Conservation (phyloP, 2,888 invertebrate genomes). For the Ectropis crepuscularia region DNA sequence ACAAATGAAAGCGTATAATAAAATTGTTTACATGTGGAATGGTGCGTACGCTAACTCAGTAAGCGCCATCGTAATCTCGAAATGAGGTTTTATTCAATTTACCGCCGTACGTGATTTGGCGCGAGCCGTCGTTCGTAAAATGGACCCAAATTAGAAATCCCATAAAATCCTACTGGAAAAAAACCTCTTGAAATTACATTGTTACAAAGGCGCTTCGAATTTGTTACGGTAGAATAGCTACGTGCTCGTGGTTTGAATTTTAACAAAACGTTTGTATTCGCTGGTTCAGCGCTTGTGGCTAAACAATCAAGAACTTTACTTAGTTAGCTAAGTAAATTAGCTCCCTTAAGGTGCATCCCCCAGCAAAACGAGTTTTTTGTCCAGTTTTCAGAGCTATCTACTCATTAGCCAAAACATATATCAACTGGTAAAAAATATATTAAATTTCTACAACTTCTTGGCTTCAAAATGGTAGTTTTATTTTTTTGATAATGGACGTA, state of each 20-base stretch:
- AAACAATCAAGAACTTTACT: conserved; percentile 10
- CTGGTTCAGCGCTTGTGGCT: background rate
- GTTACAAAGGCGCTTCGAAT: conserved; percentile 22
- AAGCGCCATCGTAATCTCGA: conserved; percentile 63
- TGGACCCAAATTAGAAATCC: conserved; percentile 57
- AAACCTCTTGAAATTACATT: conserved; percentile 29
- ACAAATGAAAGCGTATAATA: conserved; percentile 54
- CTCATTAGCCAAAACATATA: too few relatives aligned
- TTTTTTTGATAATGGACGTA: too few relatives aligned
- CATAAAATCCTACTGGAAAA: conserved; percentile 26
- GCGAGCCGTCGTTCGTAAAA: conserved; percentile 50
- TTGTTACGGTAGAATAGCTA: conserved; percentile 6
- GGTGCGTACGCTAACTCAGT: conserved; percentile 57
- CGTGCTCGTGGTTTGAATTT: conserved; percentile 7
- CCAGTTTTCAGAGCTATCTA: too few relatives aligned
- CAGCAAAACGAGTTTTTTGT: too few relatives aligned
- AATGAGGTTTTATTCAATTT: conserved; percentile 74
- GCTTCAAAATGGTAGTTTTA: too few relatives aligned
- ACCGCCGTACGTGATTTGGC: conserved; percentile 73
- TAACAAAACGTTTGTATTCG: conserved; percentile 9
- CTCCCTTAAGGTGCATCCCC: too few relatives aligned
- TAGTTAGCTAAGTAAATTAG: background rate
- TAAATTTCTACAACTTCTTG: too few relatives aligned
- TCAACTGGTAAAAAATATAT: too few relatives aligned
- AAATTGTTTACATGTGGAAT: conserved; percentile 65